phyloP scores from a whole-genome alignment of 1,140 invertebrate species.

The Scaptodrosophila lebanonensis region DNA sequence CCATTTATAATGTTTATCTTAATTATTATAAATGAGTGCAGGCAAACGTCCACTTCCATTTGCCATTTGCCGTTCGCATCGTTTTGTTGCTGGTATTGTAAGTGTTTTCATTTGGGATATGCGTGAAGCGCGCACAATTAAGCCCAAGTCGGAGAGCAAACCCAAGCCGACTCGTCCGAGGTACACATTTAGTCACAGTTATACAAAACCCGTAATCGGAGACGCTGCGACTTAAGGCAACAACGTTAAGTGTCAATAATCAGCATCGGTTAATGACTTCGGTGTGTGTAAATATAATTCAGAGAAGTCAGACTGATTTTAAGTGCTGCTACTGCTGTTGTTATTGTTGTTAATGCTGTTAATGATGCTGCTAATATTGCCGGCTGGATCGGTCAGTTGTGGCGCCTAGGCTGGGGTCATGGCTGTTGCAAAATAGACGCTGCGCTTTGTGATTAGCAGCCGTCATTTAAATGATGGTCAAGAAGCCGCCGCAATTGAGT shows the following conservation, averaged over 20 bases:
- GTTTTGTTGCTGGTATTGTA: conserved; percentile 3
- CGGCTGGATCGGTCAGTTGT: conserved; percentile 43
- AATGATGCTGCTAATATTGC: conserved; percentile 22
- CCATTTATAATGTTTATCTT: conserved; percentile 4
- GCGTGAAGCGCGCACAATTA: conserved; percentile 29
- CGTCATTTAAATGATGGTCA: conserved; percentile 61
- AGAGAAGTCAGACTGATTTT: neutral
- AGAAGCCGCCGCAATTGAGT: conserved; percentile 49
- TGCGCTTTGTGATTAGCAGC: conserved; percentile 60
- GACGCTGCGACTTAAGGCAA: conserved; percentile 27
- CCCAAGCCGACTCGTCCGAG: neutral
- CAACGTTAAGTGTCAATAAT: conserved; percentile 17
- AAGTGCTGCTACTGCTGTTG: neutral
- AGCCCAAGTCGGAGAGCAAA: conserved; percentile 15
- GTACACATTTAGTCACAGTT: conserved; percentile 4
- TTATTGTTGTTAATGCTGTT: conserved; percentile 29
- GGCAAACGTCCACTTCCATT: neutral
- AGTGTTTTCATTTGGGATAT: neutral
- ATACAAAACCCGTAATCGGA: conserved; percentile 17
- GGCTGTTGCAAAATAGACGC: too few species aligned
- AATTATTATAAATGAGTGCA: conserved; percentile 50
- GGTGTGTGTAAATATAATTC: neutral
- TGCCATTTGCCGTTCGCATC: too few species aligned
- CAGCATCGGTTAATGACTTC: conserved; percentile 31
- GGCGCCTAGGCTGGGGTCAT: conserved; percentile 31